phyloP scores from a whole-genome alignment of 2,113 vertebrate genomes.

The Cryptomyrus ogoouensis region DNA sequence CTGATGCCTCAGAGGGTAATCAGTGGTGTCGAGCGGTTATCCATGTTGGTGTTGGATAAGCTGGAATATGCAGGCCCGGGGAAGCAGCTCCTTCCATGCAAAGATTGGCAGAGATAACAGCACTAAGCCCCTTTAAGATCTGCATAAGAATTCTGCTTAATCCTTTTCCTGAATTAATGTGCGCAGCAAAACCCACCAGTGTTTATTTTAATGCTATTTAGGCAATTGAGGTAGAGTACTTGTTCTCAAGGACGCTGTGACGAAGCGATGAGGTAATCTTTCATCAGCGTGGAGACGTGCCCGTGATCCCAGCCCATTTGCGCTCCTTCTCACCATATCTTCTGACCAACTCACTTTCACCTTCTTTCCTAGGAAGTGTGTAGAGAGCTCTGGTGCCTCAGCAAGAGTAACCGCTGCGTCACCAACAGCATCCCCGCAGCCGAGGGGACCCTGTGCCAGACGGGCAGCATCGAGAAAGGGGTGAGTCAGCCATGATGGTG shows the following conservation, averaged over 20 bases:
- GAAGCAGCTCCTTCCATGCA: background rate
- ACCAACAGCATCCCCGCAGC: constrained; percentile 98
- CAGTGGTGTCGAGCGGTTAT: background rate
- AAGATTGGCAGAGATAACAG: background rate
- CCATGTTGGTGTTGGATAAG: background rate
- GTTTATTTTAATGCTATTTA: constrained; percentile 21
- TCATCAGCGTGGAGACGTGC: background rate
- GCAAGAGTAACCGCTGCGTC: constrained; percentile 98
- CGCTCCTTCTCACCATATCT: constrained; percentile 43
- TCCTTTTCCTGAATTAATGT: constrained; percentile 5
- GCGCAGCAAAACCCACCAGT: background rate
- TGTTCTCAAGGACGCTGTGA: constrained; percentile 4
- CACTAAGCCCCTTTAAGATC: constrained; percentile 10
- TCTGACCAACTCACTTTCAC: constrained; percentile 95
- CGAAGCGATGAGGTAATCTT: background rate
- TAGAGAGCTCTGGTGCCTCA: constrained; percentile 99
- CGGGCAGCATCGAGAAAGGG: constrained; percentile 92
- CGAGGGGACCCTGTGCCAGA: constrained; percentile 93
- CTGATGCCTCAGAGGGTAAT: background rate
- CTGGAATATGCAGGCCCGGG: background rate
- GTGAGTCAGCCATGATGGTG: constrained; percentile 58
- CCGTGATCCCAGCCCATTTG: background rate
- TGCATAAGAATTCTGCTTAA: background rate
- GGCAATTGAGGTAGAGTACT: constrained; percentile 18
- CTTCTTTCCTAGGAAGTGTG: constrained; percentile 99